Evolutionary conservation across 2,888 invertebrate genomes (phyloP).

Genomic region (Escarpia spicata): DNA sequence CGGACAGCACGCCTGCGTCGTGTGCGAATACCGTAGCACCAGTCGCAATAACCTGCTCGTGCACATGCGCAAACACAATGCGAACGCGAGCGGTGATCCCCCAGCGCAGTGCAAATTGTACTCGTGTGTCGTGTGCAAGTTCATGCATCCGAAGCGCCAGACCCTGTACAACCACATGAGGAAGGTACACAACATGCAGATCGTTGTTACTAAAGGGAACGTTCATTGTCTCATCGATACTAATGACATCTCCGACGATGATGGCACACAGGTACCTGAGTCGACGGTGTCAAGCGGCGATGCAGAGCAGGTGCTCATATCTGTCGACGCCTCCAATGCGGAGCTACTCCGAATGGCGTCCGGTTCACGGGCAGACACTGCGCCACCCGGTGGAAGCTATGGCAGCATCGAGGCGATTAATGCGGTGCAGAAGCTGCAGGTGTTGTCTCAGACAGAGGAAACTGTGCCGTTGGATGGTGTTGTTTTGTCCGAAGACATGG

Average conservation of each 20-base stretch:
- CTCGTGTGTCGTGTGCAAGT: slow-evolving; percentile 60
- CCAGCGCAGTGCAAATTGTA: not conserved
- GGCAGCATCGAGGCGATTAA: slow-evolving; percentile 55
- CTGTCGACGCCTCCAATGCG: slow-evolving; percentile 27
- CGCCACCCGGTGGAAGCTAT: not conserved
- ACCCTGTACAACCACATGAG: slow-evolving; percentile 61
- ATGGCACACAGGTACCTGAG: not conserved
- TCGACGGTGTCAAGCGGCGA: slow-evolving; percentile 18
- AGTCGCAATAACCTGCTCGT: slow-evolving; percentile 59
- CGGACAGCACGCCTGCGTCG: slow-evolving; percentile 50
- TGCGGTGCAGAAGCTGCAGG: slow-evolving; percentile 59
- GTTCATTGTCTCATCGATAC: not conserved
- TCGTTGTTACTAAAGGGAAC: slow-evolving; percentile 17
- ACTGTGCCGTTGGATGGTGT: not conserved
- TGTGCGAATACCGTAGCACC: slow-evolving; percentile 59
- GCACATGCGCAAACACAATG: slow-evolving; percentile 60
- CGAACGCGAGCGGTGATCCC: slow-evolving; percentile 27
- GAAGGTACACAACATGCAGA: slow-evolving; percentile 60
- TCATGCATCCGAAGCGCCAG: slow-evolving; percentile 54
- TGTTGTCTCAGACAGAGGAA: slow-evolving; percentile 48
- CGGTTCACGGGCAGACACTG: not conserved
- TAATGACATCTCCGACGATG: not conserved
- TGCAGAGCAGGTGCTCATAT: slow-evolving; percentile 28
- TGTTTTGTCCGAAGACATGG: slow-evolving; percentile 18
- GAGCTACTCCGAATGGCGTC: slow-evolving; percentile 26